A percentile compares a stretch with the other conserved stretches of the same genome.
These are phyloP conservation scores for Arizona elegans DNA, from an alignment of 2,113 vertebrate genomes.

Conservation along the genomic window DNA sequence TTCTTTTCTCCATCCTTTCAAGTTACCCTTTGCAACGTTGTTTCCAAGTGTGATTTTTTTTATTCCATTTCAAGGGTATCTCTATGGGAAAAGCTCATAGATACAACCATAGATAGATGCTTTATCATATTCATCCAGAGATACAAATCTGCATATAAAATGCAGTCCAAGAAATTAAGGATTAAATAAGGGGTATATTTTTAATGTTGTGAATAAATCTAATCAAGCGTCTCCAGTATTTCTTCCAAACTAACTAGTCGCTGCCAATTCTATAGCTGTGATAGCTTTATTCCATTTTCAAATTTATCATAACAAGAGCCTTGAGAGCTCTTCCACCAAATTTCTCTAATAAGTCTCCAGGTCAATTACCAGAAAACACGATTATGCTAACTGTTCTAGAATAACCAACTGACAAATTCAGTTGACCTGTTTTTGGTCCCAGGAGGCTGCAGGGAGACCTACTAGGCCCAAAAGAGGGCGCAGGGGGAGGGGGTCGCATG, in stretches of 20 bases:
- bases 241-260: background rate
- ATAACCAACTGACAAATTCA: background rate
- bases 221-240: background rate
- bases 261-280: background rate
- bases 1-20: background rate
- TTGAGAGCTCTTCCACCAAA: background rate
- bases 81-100: background rate
- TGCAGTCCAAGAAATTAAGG: background rate
- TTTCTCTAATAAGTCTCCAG: background rate
- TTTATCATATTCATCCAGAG: background rate
- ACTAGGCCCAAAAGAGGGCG: too few species aligned
- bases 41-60: background rate
- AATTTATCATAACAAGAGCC: background rate
- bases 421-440: too few species aligned
- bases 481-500: too few species aligned
- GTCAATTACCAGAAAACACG: background rate
- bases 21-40: background rate
- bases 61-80: background rate
- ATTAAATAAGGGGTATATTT: background rate
- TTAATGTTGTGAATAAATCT: background rate
- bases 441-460: too few species aligned
- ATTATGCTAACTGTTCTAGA: background rate
- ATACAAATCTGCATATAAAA: background rate
- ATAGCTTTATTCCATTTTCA: background rate
- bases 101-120: background rate